phyloP scores from a whole-genome alignment of 2,888 invertebrate species.

The Meloe dianella region DNA sequence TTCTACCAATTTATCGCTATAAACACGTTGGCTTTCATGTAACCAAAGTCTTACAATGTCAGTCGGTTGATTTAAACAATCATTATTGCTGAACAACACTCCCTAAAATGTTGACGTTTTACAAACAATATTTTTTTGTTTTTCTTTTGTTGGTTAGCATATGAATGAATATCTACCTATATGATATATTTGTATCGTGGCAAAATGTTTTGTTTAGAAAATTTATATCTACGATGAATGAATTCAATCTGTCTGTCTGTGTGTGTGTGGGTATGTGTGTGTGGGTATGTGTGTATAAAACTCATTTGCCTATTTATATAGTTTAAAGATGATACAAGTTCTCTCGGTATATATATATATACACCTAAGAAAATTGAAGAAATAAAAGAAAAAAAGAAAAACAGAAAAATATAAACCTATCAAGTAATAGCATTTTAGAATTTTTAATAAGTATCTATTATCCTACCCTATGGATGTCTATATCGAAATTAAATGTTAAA shows the following conservation, averaged over 20 bases:
- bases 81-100: conserved; percentile 86
- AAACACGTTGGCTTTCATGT: conserved; percentile 93
- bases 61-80: conserved; percentile 78
- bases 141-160: too few species aligned
- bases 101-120: conserved; percentile 68
- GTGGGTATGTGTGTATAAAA: background rate
- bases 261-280: too few species aligned
- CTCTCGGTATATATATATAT: too few species aligned
- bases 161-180: too few species aligned
- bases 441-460: conserved; percentile 8
- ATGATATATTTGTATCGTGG: too few species aligned
- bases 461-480: background rate
- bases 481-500: conserved; percentile 9
- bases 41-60: conserved; percentile 91
- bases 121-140: too few species aligned
- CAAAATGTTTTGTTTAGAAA: too few species aligned
- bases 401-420: too few species aligned
- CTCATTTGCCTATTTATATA: background rate
- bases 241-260: too few species aligned
- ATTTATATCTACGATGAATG: conserved; percentile 3
- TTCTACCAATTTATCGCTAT: conserved; percentile 91
- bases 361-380: background rate
- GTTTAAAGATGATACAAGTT: background rate
- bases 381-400: background rate
- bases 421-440: too few species aligned